A percentile compares a stretch with the other conserved stretches of the same genome.
phyloP scores from a whole-genome alignment of 2,797 vertebrate genomes.

The Telmatherina bonti region DNA sequence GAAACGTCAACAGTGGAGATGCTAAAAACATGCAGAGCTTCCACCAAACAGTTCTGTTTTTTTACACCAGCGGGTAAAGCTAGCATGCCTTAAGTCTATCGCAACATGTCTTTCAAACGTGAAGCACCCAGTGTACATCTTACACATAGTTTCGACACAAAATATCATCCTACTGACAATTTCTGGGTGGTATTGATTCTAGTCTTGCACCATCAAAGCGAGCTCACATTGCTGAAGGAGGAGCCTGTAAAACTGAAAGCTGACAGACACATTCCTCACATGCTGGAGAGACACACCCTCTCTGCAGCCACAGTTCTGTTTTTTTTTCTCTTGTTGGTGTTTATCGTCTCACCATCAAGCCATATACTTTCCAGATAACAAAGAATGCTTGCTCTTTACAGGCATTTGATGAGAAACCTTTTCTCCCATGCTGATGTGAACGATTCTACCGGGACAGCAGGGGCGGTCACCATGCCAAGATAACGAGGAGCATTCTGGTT shows the following conservation, averaged over 20 bases:
- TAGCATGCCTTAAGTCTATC: no score
- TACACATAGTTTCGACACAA: no score
- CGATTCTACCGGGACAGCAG: background rate
- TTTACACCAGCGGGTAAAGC: no score
- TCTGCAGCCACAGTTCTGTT: background rate
- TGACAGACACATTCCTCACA: slow-evolving; percentile 45
- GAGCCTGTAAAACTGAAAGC: slow-evolving; percentile 33
- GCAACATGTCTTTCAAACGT: no score
- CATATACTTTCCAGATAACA: background rate
- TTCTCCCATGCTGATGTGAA: background rate
- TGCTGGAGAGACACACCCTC: slow-evolving; percentile 25
- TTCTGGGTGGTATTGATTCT: no score
- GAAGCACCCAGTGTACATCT: no score
- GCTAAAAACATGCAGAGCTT: no score
- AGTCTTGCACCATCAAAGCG: slow-evolving; percentile 9
- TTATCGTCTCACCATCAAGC: background rate
- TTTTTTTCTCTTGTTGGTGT: background rate
- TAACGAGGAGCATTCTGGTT: background rate
- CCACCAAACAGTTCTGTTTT: no score
- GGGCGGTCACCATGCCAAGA: background rate
- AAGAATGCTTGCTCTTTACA: no score
- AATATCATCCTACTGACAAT: no score
- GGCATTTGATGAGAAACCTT: background rate
- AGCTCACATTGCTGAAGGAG: slow-evolving; percentile 19
- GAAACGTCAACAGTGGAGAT: no score